Conservation (phyloP, 2,888 invertebrate genomes). For the Teleiodes luculella region DNA sequence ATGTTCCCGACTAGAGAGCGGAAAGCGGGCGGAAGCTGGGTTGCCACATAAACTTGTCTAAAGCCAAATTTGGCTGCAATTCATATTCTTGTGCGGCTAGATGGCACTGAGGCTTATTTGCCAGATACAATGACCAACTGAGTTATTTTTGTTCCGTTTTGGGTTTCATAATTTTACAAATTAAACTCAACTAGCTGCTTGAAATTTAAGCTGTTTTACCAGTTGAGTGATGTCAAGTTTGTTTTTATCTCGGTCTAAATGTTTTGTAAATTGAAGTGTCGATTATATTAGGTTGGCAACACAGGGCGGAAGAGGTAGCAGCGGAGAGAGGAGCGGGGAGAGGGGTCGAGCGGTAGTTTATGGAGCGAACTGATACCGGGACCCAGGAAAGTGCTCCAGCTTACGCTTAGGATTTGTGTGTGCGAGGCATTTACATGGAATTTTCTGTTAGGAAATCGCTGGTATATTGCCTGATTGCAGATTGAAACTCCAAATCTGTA, state of each 20-base stretch:
- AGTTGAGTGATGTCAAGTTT: no score
- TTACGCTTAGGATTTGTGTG: slow-evolving; percentile 70
- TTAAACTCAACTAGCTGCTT: no score
- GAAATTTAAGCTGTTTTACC: no score
- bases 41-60: neutral
- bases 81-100: neutral
- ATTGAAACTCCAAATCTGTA: slow-evolving; percentile 15
- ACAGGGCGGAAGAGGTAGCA: slow-evolving; percentile 35
- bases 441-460: slow-evolving; percentile 37
- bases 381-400: slow-evolving; percentile 68
- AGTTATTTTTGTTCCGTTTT: no score
- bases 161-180: no score
- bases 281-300: neutral
- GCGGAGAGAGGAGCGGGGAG: slow-evolving; percentile 22
- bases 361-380: slow-evolving; percentile 74
- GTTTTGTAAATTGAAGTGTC: no score
- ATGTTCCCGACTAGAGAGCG: slow-evolving; percentile 55
- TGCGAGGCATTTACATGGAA: slow-evolving; percentile 64
- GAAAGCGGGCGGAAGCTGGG: slow-evolving; percentile 40
- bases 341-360: slow-evolving; percentile 56
- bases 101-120: no score
- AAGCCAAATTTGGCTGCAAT: neutral
- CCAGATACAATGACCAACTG: no score
- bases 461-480: slow-evolving; percentile 33
- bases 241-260: no score